Evolutionary conservation across 2,888 invertebrate genomes (phyloP).

Genomic region (Macrophya alboannulata): DNA sequence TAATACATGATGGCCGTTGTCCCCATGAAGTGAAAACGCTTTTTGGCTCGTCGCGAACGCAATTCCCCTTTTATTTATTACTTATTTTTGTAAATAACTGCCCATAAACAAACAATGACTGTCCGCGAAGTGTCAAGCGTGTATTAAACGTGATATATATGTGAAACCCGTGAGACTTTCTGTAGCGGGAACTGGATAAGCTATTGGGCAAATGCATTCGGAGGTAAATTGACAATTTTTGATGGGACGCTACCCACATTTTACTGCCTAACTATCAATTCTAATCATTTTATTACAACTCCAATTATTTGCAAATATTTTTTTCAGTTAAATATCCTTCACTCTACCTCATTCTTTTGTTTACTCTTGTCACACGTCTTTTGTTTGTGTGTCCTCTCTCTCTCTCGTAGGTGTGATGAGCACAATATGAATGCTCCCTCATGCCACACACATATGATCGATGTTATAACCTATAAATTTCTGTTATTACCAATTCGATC

Average conservation of each 20-base stretch:
- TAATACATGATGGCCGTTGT: slow-evolving; percentile 78
- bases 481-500: slow-evolving; percentile 37
- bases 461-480: slow-evolving; percentile 54
- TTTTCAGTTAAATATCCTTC: slow-evolving; percentile 16
- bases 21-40: slow-evolving; percentile 76
- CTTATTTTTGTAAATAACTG: slow-evolving; percentile 55
- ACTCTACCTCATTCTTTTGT: slow-evolving; percentile 48
- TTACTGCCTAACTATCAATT: slow-evolving; percentile 54
- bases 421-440: slow-evolving; percentile 46
- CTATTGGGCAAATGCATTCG: slow-evolving; percentile 58
- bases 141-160: slow-evolving; percentile 47
- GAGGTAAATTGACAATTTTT: slow-evolving; percentile 77
- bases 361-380: slow-evolving; percentile 55
- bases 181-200: slow-evolving; percentile 53
- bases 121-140: slow-evolving; percentile 50
- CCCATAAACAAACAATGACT: slow-evolving; percentile 49
- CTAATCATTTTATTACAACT: slow-evolving; percentile 19
- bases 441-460: slow-evolving; percentile 55
- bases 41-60: slow-evolving; percentile 53
- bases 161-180: slow-evolving; percentile 47
- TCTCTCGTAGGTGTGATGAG: slow-evolving; percentile 46
- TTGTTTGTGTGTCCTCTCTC: slow-evolving; percentile 51
- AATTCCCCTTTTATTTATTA: slow-evolving; percentile 56
- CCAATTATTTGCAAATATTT: background rate
- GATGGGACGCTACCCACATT: slow-evolving; percentile 73